Conservation (phyloP, 2,797 vertebrate genomes). For the Acropternis orthonyx region DNA sequence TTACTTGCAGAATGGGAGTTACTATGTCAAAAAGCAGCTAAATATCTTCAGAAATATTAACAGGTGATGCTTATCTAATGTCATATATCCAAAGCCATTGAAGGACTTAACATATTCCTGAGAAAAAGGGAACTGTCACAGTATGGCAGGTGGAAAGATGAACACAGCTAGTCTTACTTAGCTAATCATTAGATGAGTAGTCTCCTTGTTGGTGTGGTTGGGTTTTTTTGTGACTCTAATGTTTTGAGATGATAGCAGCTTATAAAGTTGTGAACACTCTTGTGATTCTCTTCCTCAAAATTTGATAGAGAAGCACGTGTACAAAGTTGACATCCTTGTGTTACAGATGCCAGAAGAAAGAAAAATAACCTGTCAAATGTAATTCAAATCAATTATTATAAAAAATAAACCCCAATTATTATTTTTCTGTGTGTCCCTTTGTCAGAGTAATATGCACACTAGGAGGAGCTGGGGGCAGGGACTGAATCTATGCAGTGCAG, state of each 20-base stretch:
- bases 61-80: not conserved
- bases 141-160: not conserved
- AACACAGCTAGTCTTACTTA: not conserved
- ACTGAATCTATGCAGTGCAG: not conserved
- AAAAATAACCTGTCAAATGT: not conserved
- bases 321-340: not conserved
- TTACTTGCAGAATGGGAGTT: not conserved
- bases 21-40: not conserved
- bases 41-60: not conserved
- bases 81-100: not conserved
- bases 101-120: not conserved
- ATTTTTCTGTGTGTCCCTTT: not conserved
- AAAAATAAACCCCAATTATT: not conserved
- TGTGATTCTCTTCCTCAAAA: not conserved
- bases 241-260: not conserved
- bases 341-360: not conserved
- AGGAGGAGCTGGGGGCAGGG: not conserved
- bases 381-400: not conserved
- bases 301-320: not conserved
- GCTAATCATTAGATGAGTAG: not conserved
- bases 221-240: accelerated
- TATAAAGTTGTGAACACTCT: not conserved
- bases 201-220: not conserved
- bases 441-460: not conserved
- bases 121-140: not conserved